Percentiles rank a stretch among this genome's conserved stretches.
Evolutionary conservation across 64 coral and sea anemone species (phyloP).

Genomic region (Stylophora pistillata): DNA sequence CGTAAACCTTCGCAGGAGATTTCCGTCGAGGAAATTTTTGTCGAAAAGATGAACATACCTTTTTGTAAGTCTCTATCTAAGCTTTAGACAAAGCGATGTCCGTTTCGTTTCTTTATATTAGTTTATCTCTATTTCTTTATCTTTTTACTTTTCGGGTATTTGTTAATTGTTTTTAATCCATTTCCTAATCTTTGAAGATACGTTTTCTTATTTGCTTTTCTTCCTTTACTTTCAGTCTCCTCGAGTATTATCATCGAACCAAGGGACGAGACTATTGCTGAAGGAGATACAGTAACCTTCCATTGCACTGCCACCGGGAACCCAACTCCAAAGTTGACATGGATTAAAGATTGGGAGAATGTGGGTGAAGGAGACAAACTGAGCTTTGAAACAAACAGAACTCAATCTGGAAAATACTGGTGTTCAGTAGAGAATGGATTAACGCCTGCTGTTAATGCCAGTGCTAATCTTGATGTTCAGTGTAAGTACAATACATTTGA

Average conservation of each 20-base stretch:
- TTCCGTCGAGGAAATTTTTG: no score
- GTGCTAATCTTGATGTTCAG: slow-evolving; percentile 10
- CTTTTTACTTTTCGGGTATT: no score
- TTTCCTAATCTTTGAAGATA: no score
- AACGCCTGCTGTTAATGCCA: not conserved
- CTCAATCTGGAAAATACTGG: slow-evolving; percentile 14
- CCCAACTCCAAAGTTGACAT: slow-evolving; percentile 11
- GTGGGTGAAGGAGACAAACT: slow-evolving; percentile 13
- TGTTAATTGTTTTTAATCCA: no score
- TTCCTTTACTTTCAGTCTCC: slow-evolving; percentile 20
- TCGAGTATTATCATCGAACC: not conserved
- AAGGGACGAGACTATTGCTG: not conserved
- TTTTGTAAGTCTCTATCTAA: no score
- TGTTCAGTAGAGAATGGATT: not conserved
- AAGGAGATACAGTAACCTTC: not conserved
- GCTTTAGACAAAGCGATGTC: no score
- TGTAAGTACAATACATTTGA: not conserved
- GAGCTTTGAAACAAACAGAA: not conserved
- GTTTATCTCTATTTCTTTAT: no score
- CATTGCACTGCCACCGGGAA: slow-evolving; percentile 2
- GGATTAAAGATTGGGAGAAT: slow-evolving; percentile 26
- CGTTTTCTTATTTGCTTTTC: no score
- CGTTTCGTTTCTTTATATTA: no score
- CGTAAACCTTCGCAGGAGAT: no score
- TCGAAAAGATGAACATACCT: no score